Evolutionary conservation across 35 echinoderm and acorn worm species (phyloP).

Genomic region (Lytechinus variegatus): DNA sequence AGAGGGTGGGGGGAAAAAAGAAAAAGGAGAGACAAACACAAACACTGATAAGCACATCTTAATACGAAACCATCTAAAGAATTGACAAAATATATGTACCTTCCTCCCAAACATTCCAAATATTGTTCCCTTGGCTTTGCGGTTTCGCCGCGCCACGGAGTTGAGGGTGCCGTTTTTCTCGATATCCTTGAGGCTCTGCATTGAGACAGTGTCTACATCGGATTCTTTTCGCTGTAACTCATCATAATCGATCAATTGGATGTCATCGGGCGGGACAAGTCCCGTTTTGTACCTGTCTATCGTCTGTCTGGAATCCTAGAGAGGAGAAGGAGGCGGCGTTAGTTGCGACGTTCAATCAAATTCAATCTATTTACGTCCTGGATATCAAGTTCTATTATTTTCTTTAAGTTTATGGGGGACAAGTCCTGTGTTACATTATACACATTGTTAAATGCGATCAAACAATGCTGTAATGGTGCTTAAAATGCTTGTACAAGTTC

Average conservation of each 20-base stretch:
- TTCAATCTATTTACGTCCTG: too few species aligned
- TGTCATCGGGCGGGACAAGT: slow-evolving; percentile 56
- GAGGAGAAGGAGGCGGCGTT: not conserved
- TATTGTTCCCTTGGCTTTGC: slow-evolving; percentile 31
- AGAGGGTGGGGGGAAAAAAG: not conserved
- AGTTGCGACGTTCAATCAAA: not conserved
- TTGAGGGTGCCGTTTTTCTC: not conserved
- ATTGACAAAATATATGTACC: slow-evolving; percentile 19
- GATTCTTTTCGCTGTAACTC: slow-evolving; percentile 43
- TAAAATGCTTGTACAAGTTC: too few species aligned
- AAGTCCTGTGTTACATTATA: too few species aligned
- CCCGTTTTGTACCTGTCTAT: slow-evolving; percentile 67
- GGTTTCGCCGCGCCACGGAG: slow-evolving; percentile 14
- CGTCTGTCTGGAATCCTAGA: slow-evolving; percentile 52
- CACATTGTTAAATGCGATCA: too few species aligned
- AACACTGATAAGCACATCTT: not conserved
- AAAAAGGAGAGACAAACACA: slow-evolving; percentile 26
- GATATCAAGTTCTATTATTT: too few species aligned
- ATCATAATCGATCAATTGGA: slow-evolving; percentile 56
- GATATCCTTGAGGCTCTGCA: not conserved
- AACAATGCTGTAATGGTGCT: too few species aligned
- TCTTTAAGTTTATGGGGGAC: too few species aligned
- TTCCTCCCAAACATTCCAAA: slow-evolving; percentile 50
- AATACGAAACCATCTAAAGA: not conserved
- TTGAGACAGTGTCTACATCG: slow-evolving; percentile 14